These are phyloP conservation scores for Drosophila subpulchrella DNA, from an alignment of 1,140 invertebrate species.

Conservation along the genomic window DNA sequence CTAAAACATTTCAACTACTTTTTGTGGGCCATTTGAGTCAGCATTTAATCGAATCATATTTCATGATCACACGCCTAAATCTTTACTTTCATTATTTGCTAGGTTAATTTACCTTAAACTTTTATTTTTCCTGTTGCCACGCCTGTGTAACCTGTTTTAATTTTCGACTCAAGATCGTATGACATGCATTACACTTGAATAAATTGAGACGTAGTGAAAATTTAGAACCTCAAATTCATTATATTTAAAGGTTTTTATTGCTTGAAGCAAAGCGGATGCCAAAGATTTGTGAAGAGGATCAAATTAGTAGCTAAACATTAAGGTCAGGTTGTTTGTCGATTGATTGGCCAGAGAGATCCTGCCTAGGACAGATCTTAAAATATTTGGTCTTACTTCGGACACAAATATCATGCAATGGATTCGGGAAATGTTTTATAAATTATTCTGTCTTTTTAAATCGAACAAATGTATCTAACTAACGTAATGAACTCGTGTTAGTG, in stretches of 20 bases:
- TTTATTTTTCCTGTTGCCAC: conserved; percentile 24
- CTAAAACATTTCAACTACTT: conserved; percentile 34
- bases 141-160: not conserved
- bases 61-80: not conserved
- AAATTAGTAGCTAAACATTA: conserved; percentile 15
- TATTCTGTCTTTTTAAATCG: not conserved
- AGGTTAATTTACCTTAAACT: conserved; percentile 13
- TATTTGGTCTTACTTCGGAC: conserved; percentile 15
- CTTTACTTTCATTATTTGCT: conserved; percentile 9
- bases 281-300: not conserved
- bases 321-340: conserved; percentile 6
- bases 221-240: conserved; percentile 15
- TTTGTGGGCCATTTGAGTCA: conserved; percentile 9
- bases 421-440: conserved; percentile 23
- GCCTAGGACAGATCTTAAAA: conserved; percentile 9
- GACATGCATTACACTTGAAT: conserved; percentile 2
- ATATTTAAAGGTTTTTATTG: conserved; percentile 34
- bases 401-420: conserved; percentile 11
- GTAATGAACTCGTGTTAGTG: conserved; percentile 15
- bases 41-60: conserved; percentile 11
- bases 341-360: conserved; percentile 5
- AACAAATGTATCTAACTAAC: conserved; percentile 40
- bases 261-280: conserved; percentile 58
- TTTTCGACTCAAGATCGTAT: not conserved
- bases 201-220: conserved; percentile 18